Evolutionary conservation across 1,140 invertebrate genomes (phyloP).

Genomic region (Meloidogyne floridensis): DNA sequence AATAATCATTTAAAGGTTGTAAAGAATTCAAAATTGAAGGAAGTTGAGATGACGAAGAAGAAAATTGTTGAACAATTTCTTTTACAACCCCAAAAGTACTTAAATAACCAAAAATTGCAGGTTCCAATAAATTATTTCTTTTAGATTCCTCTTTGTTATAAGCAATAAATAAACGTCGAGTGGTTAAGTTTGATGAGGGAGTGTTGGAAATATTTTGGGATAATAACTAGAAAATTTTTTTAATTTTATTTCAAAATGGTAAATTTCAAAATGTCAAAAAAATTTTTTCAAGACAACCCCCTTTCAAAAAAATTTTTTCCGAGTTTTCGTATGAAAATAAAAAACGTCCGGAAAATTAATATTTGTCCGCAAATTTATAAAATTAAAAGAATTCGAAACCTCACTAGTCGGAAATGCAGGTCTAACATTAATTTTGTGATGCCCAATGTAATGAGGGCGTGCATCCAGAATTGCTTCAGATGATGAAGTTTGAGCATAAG

Average conservation of each 20-base stretch:
- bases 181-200: not conserved
- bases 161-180: slow-evolving; percentile 21
- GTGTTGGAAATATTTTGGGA: not conserved
- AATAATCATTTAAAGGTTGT: slow-evolving; percentile 27
- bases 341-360: not conserved
- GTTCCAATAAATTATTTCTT: slow-evolving; percentile 19
- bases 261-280: no score
- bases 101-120: slow-evolving; percentile 30
- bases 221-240: not conserved
- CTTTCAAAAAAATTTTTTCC: no score
- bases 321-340: not conserved
- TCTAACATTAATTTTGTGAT: slow-evolving; percentile 37
- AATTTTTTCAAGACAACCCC: no score
- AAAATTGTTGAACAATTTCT: slow-evolving; percentile 31
- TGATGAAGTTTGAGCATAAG: slow-evolving; percentile 18
- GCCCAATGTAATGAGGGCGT: slow-evolving; percentile 39
- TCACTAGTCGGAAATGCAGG: slow-evolving; percentile 19
- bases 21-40: not conserved
- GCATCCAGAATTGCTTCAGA: slow-evolving; percentile 22
- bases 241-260: no score
- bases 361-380: not conserved
- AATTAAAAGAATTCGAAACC: not conserved
- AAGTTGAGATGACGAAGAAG: slow-evolving; percentile 15
- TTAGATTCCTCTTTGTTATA: slow-evolving; percentile 17
- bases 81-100: slow-evolving; percentile 29